Base-by-base conservation (phyloP, 2,797 vertebrate genomes). In the Anguilla marmorata region DNA sequence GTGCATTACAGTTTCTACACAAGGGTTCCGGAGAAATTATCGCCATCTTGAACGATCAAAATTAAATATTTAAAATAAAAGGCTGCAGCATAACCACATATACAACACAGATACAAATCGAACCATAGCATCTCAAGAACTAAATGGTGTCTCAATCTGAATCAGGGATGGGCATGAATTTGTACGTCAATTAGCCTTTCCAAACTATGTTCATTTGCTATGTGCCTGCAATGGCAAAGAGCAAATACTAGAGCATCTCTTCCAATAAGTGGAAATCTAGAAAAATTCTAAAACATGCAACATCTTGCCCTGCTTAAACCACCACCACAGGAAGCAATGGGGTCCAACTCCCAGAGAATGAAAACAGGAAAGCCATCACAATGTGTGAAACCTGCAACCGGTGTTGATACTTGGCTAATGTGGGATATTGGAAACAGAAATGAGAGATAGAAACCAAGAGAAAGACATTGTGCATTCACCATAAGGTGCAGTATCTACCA, bases 91-190 rank as follows among this genome's bases (percentile, higher is more conserved):
- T 56, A 63, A 24, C 21, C 24, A 63, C 60, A 63, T 63, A 60
- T 60, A 74, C 1, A 30, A 74, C 69, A 33, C 63, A n/a, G 5
- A 66, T 66, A n/a, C 63, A 66, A 41, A 66, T 27, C 69, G 14
- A 27, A 33, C 66, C 8, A 72, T 7, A 74, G 8, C 69, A 74
- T 33, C 69, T 19, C 24, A 74, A 3, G 27, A 3, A 74, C 27
- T 19, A 12, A 33, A 12, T 33, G 1, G 2, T 12, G 3, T 24
- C 52, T 84, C 21, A 89, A 89, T 24, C 27, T 30, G 83, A 89
- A 87, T 86, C 14, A 90, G 88, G 85, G 94, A 96, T 95, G 95
- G 95, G 95, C 95, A 96, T 95, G 95, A 92, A 95, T 95, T 96
- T 95, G 91, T 87, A 90, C 91, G 52, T 60, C 56, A 82, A 63